Evolutionary conservation across 1,140 invertebrate genomes (phyloP), one percentile per base, ranked within the genome.

Genomic region (Drosophila lacteicornis): DNA sequence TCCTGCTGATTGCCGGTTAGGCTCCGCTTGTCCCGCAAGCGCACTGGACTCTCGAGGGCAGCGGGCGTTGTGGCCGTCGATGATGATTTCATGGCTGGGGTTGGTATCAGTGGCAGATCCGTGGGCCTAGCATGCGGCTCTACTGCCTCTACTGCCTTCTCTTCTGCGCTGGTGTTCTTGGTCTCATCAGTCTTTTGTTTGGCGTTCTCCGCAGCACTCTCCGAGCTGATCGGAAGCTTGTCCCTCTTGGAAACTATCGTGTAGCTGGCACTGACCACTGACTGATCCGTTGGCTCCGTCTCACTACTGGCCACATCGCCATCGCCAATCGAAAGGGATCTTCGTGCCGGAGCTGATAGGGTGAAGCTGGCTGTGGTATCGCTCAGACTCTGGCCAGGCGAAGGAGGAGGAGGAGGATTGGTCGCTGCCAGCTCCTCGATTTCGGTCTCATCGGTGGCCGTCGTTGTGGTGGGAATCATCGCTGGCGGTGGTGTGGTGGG

Each of bases 351-450:
- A 51, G 91, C 79, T 40, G 80, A 68, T 17, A 92, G 58, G 4
- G 92, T 92, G 66, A 91, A 92, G 17, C 76, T 86, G 19, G 92
- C 92, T 15, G 82, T 87, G 69, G 91, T 80, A 75, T 92, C 93
- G 53, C 91, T 81, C 8, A 61, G 51, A 30, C 50, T 81, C 43
- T 77, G 61, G 2, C 15, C 53, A 36, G 47, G 11, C 25, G 49
- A 30, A 8, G 73, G 43, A 27, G n/a, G 25, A 25, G 22, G 22
- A 8, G 38, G 40, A 7, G 53, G 53, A 22, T 40, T 36, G 45
- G 58, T 49, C 25, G 57, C n/a, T 9, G 78, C 47, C 38, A 82
- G 42, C 13, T 65, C 67, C 67, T 88, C 81, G 22, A 90, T 81
- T 62, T 91, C 86, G 51, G 76, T 62, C 56, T 91, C 86, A 60